A percentile compares a stretch with the other conserved stretches of the same genome.
phyloP scores from a whole-genome alignment of 2,113 vertebrate species.

The Stigmatopora argus region DNA sequence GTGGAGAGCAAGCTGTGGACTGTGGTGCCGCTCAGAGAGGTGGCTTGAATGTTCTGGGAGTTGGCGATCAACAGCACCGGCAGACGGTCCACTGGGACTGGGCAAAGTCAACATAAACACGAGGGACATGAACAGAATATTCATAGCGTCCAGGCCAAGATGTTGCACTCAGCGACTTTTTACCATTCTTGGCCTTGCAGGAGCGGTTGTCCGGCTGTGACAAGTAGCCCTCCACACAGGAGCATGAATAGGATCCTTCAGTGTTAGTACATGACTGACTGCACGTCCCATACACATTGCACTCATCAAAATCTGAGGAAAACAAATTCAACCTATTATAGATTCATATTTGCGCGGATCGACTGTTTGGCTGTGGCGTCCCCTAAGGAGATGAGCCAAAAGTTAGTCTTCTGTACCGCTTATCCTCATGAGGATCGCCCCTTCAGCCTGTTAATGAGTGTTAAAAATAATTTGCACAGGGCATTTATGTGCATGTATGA shows the following conservation, averaged over 20 bases:
- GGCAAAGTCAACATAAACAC: constrained; percentile 3
- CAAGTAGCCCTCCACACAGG: constrained; percentile 92
- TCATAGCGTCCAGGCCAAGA: neutral
- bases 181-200: constrained; percentile 97
- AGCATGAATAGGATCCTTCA: constrained; percentile 82
- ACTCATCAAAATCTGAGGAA: constrained; percentile 86
- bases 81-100: constrained; percentile 85
- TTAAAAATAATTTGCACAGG: neutral
- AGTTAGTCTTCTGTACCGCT: no score
- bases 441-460: constrained; percentile 20
- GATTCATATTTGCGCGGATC: no score
- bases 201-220: constrained; percentile 91
- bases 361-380: no score
- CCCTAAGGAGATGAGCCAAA: no score
- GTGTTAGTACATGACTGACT: constrained; percentile 91
- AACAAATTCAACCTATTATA: neutral
- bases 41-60: constrained; percentile 95
- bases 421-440: no score
- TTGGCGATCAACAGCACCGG: constrained; percentile 91
- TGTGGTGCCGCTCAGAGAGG: constrained; percentile 80
- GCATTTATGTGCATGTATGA: neutral
- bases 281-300: constrained; percentile 86
- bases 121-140: constrained; percentile 1
- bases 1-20: constrained; percentile 83
- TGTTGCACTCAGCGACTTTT: constrained; percentile 9